A percentile compares a stretch with the other conserved stretches of the same genome.
phyloP scores from a whole-genome alignment of 2,888 invertebrate genomes.

The Carterocephalus palaemon region DNA sequence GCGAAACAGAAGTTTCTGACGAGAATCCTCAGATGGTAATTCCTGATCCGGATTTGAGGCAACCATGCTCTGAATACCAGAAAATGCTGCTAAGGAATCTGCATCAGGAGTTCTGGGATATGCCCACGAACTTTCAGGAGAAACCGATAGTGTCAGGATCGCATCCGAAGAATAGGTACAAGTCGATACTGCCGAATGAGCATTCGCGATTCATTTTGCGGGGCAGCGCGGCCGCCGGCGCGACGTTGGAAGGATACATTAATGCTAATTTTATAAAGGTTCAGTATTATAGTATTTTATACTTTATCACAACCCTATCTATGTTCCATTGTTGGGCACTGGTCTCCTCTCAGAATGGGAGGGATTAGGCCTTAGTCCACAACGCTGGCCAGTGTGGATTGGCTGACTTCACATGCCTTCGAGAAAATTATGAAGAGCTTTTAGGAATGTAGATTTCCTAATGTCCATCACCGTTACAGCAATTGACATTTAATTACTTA shows the following conservation, averaged over 20 bases:
- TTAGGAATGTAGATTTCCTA: too few relatives aligned
- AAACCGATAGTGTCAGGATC: slow-evolving; percentile 93
- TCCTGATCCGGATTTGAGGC: slow-evolving; percentile 51
- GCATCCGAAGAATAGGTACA: slow-evolving; percentile 93
- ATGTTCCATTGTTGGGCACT: too few relatives aligned
- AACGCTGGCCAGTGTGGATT: too few relatives aligned
- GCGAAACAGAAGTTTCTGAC: slow-evolving; percentile 42
- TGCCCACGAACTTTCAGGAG: slow-evolving; percentile 94
- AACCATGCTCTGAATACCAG: slow-evolving; percentile 80
- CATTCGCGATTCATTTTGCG: slow-evolving; percentile 88
- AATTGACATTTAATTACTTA: too few relatives aligned
- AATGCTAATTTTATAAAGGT: slow-evolving; percentile 97
- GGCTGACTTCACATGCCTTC: too few relatives aligned
- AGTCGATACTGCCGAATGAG: slow-evolving; percentile 93
- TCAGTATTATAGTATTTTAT: slow-evolving; percentile 14
- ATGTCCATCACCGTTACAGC: too few relatives aligned
- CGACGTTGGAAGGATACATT: slow-evolving; percentile 85
- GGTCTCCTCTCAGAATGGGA: too few relatives aligned
- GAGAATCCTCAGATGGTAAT: slow-evolving; percentile 64
- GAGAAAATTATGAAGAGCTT: too few relatives aligned
- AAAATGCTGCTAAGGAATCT: slow-evolving; percentile 82
- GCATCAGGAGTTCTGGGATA: slow-evolving; percentile 94
- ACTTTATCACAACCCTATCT: too few relatives aligned
- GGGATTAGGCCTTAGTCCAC: too few relatives aligned
- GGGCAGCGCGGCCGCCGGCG: slow-evolving; percentile 49